Base-by-base conservation (phyloP, 1,140 invertebrate genomes). In the Dendroctonus valens region DNA sequence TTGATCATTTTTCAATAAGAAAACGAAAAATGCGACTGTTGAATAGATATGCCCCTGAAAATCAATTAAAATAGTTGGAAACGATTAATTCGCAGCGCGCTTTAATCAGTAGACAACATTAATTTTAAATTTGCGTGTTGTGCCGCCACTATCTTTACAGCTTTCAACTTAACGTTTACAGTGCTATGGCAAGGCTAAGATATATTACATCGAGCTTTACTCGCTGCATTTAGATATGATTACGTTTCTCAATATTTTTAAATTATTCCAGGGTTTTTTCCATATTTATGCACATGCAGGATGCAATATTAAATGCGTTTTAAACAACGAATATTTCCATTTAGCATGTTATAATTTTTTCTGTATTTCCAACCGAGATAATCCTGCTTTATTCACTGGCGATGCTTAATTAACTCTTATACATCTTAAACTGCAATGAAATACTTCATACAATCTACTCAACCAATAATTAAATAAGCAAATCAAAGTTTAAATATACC, bases 101-200 rank as follows among this genome's bases (percentile, higher is more conserved):
- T 65, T 57, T 65, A 65, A 65, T 65, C 62, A 65, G 62, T 57
- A 65, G 62, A 65, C 62, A 65, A 65, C 62, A 65, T 58, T 65
- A 65, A 65, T 65, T 65, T 65, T 65, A 65, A 57, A 65, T 65
- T 65, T 65, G 62, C 62, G 62, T 65, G 62, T 65, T 65, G 51
- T 39, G 62, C 59, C 59, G 37, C 49, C 40, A 62, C 59, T 62
- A 62, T 62, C 59, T 62, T 62, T 62, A 53, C 59, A 15, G 40
- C 59, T 62, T 53, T 26, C 49, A 41, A 62, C 40, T 41, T 52
- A 52, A 53, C 59, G 50, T 62, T 62, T 52, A 62, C 59, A 41
- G 38, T 7, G 48, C 48, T 60, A 60, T 60, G 59, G 38, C 59
- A 50, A 60, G 44, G 59, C 15, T 39, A 60, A 50, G 59, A 60